Evolutionary conservation across 92 coral and sea anemone species (phyloP).

Genomic region (Porites cylindrica): DNA sequence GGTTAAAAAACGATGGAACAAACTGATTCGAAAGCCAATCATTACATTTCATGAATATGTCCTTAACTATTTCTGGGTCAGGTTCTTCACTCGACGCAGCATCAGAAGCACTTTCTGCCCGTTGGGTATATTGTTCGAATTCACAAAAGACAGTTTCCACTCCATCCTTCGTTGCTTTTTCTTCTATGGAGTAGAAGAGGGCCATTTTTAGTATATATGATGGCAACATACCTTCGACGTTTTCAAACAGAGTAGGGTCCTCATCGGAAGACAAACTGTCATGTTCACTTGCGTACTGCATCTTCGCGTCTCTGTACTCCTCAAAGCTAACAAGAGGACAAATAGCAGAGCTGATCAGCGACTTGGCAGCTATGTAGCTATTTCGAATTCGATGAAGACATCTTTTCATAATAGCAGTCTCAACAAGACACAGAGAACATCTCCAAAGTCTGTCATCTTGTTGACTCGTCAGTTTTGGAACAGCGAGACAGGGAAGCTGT

Average conservation of each 20-base stretch:
- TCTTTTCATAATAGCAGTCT: conserved; percentile 49
- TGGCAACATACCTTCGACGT: conserved; percentile 41
- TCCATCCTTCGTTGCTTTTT: conserved; percentile 56
- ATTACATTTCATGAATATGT: conserved; percentile 41
- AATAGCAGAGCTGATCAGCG: conserved; percentile 47
- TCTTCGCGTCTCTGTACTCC: conserved; percentile 44
- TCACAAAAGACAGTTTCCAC: conserved; percentile 35
- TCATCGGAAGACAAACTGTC: conserved; percentile 36
- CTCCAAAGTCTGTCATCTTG: conserved; percentile 47
- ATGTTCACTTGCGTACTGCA: conserved; percentile 40
- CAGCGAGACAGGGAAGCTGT: conserved; percentile 41
- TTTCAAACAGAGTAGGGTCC: conserved; percentile 36
- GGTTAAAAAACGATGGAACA: conserved; percentile 61
- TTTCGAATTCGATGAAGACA: conserved; percentile 55
- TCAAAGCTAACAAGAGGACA: conserved; percentile 55
- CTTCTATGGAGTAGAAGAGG: conserved; percentile 50
- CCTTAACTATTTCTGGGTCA: conserved; percentile 49
- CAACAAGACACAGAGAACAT: conserved; percentile 43
- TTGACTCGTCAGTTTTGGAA: conserved; percentile 44
- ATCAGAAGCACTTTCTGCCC: conserved; percentile 10
- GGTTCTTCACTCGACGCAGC: conserved; percentile 8
- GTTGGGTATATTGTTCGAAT: background rate
- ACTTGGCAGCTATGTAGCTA: conserved; percentile 60
- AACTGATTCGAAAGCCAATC: conserved; percentile 54
- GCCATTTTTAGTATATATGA: conserved; percentile 62